Evolutionary conservation across 2,888 invertebrate genomes (phyloP), one percentile per base, ranked within the genome.

Genomic region (Anthophora plumipes): DNA sequence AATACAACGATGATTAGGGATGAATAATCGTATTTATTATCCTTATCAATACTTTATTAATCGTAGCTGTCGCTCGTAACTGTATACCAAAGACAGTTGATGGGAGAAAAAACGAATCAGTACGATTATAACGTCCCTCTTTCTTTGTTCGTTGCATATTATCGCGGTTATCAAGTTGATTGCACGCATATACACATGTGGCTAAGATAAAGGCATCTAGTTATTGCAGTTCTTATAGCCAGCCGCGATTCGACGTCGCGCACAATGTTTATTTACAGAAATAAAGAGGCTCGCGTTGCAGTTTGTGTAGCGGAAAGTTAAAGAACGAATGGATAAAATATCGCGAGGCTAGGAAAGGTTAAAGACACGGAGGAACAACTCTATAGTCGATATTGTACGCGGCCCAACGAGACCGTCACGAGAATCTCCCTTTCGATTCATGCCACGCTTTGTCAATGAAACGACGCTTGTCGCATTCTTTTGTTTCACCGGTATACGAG

Each of bases 371-470:
- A 48, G 54, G 43, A 25, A n/a, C 55, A 20, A 64, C 64, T 12
- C 22, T 78, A 68, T 55, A 41, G 50, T 63, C 57, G 22, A 59
- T 78, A 57, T 66, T 41, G 31, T 22, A 55, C 74, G 43, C 43
- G 63, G 20, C 22, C 31, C 25, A 43, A 22, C n/a, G 43, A 60
- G n/a, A n/a, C n/a, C 61, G 43, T 54, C 71, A 55, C 61, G 48
- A 74, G 54, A 74, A 61, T 61, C 50, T 66, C 64, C 37, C 57
- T 39, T 54, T 59, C 77, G 61, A 80, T 77, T 63, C 71, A 67
- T 48, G 54, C 22, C 0, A 52, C n/a, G 43, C 41, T 67, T 52
- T 54, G 72, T 80, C 77, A 77, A 80, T 80, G 80, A 64, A 48
- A 61, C 39, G 20, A 43, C 37, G 31, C 39, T 43, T 52, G 22